These are phyloP conservation scores for Fistularia commersonii DNA, from an alignment of 2,797 vertebrate species.

Conservation along the genomic window DNA sequence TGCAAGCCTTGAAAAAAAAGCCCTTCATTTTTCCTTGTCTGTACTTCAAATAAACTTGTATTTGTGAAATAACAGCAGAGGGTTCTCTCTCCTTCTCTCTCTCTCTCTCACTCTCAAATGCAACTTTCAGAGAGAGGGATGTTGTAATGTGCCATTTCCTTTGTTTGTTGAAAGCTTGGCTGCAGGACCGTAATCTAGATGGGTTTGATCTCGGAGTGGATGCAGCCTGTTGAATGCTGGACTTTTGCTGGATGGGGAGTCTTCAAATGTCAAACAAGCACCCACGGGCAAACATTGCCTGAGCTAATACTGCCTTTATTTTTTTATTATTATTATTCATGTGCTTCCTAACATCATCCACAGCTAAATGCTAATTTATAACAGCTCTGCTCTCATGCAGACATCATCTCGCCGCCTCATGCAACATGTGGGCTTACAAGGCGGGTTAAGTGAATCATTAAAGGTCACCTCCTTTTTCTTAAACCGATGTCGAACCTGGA, in stretches of 20 bases:
- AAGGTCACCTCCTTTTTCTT: too few species aligned
- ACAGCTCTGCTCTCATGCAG: neutral
- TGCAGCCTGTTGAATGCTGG: slow-evolving; percentile 53
- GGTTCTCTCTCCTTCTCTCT: slow-evolving; percentile 23
- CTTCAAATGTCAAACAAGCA: slow-evolving; percentile 37
- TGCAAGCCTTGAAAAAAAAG: slow-evolving; percentile 77
- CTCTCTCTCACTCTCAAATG: slow-evolving; percentile 52
- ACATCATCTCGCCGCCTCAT: neutral
- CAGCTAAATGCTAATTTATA: slow-evolving; percentile 1
- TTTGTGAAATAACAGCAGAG: slow-evolving; percentile 85
- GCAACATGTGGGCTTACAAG: too few species aligned
- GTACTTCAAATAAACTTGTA: slow-evolving; percentile 85
- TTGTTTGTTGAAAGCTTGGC: slow-evolving; percentile 75
- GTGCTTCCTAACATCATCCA: slow-evolving; percentile 4
- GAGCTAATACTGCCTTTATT: slow-evolving; percentile 1
- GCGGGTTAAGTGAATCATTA: too few species aligned
- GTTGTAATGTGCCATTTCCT: slow-evolving; percentile 77
- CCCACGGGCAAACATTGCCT: slow-evolving; percentile 29
- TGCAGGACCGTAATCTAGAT: slow-evolving; percentile 56
- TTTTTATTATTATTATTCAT: slow-evolving; percentile 13
- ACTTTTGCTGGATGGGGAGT: slow-evolving; percentile 30
- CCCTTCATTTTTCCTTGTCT: slow-evolving; percentile 77
- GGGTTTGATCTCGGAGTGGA: slow-evolving; percentile 52
- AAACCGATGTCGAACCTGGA: too few species aligned
- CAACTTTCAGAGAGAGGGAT: slow-evolving; percentile 65